phyloP scores from a whole-genome alignment of 2,888 invertebrate genomes.

The Ectropis crepuscularia region DNA sequence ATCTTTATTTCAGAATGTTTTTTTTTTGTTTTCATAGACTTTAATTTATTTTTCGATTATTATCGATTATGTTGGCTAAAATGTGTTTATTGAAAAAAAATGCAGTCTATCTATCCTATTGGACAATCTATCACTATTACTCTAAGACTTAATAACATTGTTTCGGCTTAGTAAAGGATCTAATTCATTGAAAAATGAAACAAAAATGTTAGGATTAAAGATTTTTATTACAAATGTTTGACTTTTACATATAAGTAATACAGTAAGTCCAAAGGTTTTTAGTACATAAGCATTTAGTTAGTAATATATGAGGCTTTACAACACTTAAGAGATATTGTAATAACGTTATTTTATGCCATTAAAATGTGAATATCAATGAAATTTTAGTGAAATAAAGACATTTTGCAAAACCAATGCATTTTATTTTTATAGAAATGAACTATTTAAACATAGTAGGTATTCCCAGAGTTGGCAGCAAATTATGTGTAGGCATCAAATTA shows the following conservation, averaged over 20 bases:
- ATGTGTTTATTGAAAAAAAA: no score
- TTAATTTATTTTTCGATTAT: no score
- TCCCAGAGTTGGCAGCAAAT: no score
- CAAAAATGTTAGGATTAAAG: not conserved
- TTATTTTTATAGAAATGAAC: not conserved
- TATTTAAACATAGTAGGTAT: no score
- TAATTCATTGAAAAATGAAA: not conserved
- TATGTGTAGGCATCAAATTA: no score
- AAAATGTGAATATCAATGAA: constrained; percentile 14
- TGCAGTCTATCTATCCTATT: no score
- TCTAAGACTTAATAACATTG: no score
- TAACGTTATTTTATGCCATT: constrained; percentile 20
- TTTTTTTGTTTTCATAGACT: no score
- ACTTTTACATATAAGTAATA: constrained; percentile 5
- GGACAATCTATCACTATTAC: no score
- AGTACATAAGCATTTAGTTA: constrained; percentile 7
- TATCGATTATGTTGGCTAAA: no score
- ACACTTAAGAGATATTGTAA: not conserved
- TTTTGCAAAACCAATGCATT: not conserved
- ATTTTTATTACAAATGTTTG: not conserved
- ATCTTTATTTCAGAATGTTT: no score
- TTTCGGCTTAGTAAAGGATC: no score
- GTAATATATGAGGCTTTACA: constrained; percentile 17
- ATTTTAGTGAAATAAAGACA: constrained; percentile 8
- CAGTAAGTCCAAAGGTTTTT: constrained; percentile 10